phyloP scores from a whole-genome alignment of 2,888 invertebrate species.

The Rhamnusium bicolor region DNA sequence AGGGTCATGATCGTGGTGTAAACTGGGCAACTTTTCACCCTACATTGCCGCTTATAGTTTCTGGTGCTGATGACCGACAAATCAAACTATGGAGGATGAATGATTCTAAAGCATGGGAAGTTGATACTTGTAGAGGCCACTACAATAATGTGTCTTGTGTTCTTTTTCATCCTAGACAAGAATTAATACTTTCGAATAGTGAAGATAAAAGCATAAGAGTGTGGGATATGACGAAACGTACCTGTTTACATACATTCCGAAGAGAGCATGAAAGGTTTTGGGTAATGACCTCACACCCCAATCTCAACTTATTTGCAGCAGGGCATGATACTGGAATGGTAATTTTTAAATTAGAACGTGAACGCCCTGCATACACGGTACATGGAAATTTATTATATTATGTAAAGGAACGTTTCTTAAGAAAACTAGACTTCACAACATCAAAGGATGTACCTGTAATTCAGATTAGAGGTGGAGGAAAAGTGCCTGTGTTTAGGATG shows the following conservation, averaged over 20 bases:
- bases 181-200: conserved; percentile 96
- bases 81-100: conserved; percentile 99
- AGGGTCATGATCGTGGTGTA: conserved; percentile 97
- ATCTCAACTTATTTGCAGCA: conserved; percentile 97
- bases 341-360: conserved; percentile 93
- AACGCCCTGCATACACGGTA: conserved; percentile 96
- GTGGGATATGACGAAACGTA: conserved; percentile 98
- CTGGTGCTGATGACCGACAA: conserved; percentile 98
- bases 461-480: conserved; percentile 89
- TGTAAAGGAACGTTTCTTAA: conserved; percentile 92
- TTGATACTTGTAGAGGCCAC: conserved; percentile 99
- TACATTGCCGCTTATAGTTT: conserved; percentile 85
- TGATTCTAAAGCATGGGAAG: conserved; percentile 98
- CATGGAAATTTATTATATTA: conserved; percentile 95
- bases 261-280: conserved; percentile 98
- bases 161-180: conserved; percentile 96
- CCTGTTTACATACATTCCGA: conserved; percentile 92
- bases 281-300: conserved; percentile 96
- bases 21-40: conserved; percentile 99
- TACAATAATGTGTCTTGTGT: conserved; percentile 99
- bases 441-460: conserved; percentile 94
- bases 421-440: conserved; percentile 93
- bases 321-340: conserved; percentile 99
- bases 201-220: conserved; percentile 98
- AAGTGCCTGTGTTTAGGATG: conserved; percentile 85